These are phyloP conservation scores for Dendrolimus kikuchii DNA, from an alignment of 1,140 invertebrate genomes.

Conservation along the genomic window DNA sequence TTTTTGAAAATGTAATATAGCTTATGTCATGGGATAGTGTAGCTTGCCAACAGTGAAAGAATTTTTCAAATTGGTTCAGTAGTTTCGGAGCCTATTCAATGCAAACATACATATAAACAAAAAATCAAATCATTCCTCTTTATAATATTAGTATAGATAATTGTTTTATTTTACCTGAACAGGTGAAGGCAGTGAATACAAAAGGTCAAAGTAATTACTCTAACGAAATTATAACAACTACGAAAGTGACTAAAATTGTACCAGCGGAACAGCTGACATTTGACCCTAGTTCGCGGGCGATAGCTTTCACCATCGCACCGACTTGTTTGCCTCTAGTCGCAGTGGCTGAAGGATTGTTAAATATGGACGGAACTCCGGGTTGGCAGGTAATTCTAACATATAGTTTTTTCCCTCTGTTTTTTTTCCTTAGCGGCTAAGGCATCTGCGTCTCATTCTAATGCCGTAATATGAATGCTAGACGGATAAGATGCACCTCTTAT, in stretches of 20 bases:
- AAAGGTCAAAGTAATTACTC: conserved; percentile 90
- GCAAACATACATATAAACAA: too few species aligned
- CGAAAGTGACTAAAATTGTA: conserved; percentile 88
- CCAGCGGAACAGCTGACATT: conserved; percentile 85
- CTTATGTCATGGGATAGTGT: too few species aligned
- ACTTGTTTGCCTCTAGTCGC: conserved; percentile 83
- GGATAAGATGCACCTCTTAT: too few species aligned
- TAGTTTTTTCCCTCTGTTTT: neutral
- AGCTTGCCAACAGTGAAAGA: too few species aligned
- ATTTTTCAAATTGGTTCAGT: too few species aligned
- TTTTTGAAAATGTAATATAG: too few species aligned
- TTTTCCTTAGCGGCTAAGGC: neutral
- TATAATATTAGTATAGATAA: too few species aligned
- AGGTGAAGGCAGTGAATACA: conserved; percentile 89
- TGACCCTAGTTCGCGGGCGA: conserved; percentile 80
- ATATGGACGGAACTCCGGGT: conserved; percentile 60
- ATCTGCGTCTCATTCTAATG: too few species aligned
- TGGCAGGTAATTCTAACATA: conserved; percentile 69
- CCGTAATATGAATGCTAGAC: too few species aligned
- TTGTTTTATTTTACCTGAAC: conserved; percentile 7
- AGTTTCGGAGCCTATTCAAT: too few species aligned
- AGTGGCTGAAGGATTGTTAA: conserved; percentile 78
- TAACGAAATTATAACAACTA: conserved; percentile 83
- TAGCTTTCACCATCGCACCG: conserved; percentile 83
- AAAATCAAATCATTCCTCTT: too few species aligned